These are phyloP conservation scores for Nymphalis polychloros DNA, from an alignment of 2,888 invertebrate genomes.

Conservation along the genomic window DNA sequence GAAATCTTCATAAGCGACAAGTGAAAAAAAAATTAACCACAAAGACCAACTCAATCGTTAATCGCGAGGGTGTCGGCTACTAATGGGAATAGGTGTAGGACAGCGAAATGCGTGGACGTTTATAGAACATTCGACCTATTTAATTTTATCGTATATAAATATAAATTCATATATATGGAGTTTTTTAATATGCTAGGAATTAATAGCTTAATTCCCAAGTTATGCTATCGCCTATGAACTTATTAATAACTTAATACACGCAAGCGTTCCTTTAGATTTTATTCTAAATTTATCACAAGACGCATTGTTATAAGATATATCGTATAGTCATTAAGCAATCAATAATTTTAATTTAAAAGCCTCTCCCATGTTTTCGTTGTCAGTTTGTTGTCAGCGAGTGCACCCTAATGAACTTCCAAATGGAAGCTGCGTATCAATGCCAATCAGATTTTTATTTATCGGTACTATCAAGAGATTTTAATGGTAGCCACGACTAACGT, in stretches of 20 bases:
- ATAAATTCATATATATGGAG: too few species aligned
- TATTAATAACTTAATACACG: too few species aligned
- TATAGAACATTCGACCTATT: background rate
- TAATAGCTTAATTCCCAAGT: too few species aligned
- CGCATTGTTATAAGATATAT: background rate
- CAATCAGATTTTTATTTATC: conserved; percentile 74
- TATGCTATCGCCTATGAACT: too few species aligned
- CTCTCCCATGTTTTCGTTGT: conserved; percentile 36
- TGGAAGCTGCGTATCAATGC: conserved; percentile 78
- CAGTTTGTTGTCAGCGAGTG: conserved; percentile 55
- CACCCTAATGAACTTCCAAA: conserved; percentile 77
- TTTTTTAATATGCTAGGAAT: too few species aligned
- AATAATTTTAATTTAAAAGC: background rate
- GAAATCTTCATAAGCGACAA: conserved; percentile 77
- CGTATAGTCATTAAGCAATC: background rate
- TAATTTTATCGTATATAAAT: background rate
- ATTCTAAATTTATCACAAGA: too few species aligned
- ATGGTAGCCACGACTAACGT: conserved; percentile 55
- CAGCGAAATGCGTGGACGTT: conserved; percentile 46
- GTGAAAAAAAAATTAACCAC: conserved; percentile 69
- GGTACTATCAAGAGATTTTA: conserved; percentile 67
- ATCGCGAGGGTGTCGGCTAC: conserved; percentile 75
- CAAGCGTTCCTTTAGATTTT: too few species aligned
- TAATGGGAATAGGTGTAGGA: conserved; percentile 62
- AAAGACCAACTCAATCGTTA: conserved; percentile 72